phyloP scores from a whole-genome alignment of 2,888 invertebrate species.

The Oxyscelio sp. region DNA sequence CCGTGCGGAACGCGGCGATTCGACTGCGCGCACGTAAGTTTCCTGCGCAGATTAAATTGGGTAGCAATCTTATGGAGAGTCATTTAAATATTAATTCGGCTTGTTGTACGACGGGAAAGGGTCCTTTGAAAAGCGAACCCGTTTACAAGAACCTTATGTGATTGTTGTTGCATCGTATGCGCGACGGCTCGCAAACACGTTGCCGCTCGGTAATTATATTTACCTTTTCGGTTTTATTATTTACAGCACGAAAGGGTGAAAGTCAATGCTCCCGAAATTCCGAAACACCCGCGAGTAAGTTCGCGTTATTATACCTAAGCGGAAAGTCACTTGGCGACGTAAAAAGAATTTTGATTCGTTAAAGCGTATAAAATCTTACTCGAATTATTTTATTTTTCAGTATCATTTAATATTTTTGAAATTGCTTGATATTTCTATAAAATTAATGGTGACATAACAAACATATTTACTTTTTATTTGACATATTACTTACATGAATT shows the following conservation, averaged over 20 bases:
- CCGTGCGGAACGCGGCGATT: conserved; percentile 17
- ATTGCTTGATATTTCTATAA: too few species aligned
- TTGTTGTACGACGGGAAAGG: conserved; percentile 76
- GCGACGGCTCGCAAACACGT: conserved; percentile 76
- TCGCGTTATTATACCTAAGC: conserved; percentile 33
- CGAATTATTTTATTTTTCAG: too few species aligned
- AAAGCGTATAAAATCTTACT: too few species aligned
- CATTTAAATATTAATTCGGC: conserved; percentile 86
- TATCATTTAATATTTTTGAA: too few species aligned
- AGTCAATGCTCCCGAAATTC: conserved; percentile 63
- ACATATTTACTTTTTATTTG: too few species aligned
- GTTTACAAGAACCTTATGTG: conserved; percentile 83
- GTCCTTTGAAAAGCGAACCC: conserved; percentile 83
- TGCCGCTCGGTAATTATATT: conserved; percentile 87
- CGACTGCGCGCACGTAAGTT: conserved; percentile 64
- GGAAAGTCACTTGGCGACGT: conserved; percentile 40
- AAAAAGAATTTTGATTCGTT: conserved; percentile 43
- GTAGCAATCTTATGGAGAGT: conserved; percentile 84
- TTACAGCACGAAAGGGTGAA: conserved; percentile 79
- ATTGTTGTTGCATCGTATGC: conserved; percentile 83
- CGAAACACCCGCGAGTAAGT: conserved; percentile 49
- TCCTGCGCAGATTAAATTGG: conserved; percentile 84
- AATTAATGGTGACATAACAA: too few species aligned
- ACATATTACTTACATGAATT: too few species aligned
- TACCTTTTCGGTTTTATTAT: conserved; percentile 87